phyloP scores from a whole-genome alignment of 2,888 invertebrate genomes.

The Troides helena region DNA sequence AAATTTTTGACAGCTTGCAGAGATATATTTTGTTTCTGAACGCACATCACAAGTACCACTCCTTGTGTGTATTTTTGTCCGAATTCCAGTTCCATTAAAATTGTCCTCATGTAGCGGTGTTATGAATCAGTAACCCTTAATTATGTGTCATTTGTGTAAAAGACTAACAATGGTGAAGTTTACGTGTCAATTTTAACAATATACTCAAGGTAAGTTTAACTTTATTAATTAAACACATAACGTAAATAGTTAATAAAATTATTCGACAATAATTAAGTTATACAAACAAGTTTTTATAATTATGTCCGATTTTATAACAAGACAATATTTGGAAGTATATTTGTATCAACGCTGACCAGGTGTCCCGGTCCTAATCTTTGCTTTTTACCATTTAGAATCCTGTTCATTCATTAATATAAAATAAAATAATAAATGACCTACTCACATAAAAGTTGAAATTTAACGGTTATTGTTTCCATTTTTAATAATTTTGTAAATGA shows the following conservation, averaged over 20 bases:
- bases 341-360: no score
- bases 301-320: no score
- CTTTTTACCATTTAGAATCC: no score
- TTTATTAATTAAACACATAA: not conserved
- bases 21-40: constrained; percentile 36
- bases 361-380: no score
- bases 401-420: no score
- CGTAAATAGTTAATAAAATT: not conserved
- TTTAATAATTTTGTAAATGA: no score
- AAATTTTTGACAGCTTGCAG: constrained; percentile 18
- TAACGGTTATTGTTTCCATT: no score
- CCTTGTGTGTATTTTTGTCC: constrained; percentile 44
- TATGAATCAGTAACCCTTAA: constrained; percentile 25
- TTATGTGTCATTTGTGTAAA: constrained; percentile 23
- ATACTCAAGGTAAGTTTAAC: constrained; percentile 12
- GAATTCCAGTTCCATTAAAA: constrained; percentile 32
- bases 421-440: no score
- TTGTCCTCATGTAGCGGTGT: constrained; percentile 23
- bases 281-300: no score
- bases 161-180: constrained; percentile 29
- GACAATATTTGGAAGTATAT: no score
- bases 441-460: no score
- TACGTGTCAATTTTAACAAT: constrained; percentile 6
- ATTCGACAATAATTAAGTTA: no score
- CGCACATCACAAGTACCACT: constrained; percentile 42